A percentile compares a stretch with the other conserved stretches of the same genome.
These are phyloP conservation scores for Tor tambroides DNA, from an alignment of 2,113 vertebrate genomes.

Conservation along the genomic window DNA sequence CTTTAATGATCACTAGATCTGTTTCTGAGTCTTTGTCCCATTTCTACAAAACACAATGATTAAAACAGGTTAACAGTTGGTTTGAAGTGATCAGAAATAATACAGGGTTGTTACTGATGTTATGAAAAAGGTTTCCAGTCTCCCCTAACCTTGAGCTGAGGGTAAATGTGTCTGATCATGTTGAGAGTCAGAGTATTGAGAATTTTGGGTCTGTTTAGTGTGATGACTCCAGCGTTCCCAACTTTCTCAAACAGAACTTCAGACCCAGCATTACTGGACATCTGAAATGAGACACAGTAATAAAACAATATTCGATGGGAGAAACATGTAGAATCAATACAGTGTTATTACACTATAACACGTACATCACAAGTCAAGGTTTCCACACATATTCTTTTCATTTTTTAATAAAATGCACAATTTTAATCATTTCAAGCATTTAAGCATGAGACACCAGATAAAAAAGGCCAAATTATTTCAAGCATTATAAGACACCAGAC, in stretches of 20 bases:
- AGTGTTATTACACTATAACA: background rate
- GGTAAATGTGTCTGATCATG: slow-evolving; percentile 85
- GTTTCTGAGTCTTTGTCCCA: slow-evolving; percentile 87
- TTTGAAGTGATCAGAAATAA: background rate
- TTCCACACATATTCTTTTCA: background rate
- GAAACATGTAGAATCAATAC: background rate
- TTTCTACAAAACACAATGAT: slow-evolving; percentile 70
- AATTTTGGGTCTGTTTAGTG: slow-evolving; percentile 88
- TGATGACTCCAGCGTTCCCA: slow-evolving; percentile 87
- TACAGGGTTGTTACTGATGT: background rate
- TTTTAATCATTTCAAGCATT: background rate
- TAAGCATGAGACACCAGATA: background rate
- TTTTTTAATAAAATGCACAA: background rate
- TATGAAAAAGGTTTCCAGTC: background rate
- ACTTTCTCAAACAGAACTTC: slow-evolving; percentile 84
- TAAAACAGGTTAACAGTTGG: background rate
- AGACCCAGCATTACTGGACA: slow-evolving; percentile 74
- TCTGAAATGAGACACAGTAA: slow-evolving; percentile 66
- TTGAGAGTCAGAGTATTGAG: slow-evolving; percentile 84
- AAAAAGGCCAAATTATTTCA: background rate
- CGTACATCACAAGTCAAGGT: background rate
- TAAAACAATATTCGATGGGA: background rate
- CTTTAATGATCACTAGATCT: slow-evolving; percentile 89
- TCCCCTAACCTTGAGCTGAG: slow-evolving; percentile 86
- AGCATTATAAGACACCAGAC: background rate